Evolutionary conservation across 2,797 vertebrate species (phyloP).

Genomic region (Pyrrhura leucotis): DNA sequence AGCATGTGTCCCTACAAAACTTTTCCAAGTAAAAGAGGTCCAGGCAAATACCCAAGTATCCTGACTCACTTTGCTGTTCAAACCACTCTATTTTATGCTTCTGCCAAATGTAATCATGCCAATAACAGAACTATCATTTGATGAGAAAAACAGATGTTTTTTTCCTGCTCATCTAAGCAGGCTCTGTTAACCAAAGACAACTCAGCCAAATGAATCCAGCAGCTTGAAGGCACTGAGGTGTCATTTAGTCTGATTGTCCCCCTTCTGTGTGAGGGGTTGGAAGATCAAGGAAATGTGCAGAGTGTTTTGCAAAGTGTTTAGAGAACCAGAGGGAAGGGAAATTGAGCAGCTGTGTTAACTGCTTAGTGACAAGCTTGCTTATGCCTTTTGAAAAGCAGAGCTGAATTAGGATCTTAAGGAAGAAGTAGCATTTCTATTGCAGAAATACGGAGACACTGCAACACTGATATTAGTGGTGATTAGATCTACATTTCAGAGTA

Average conservation of each 20-base stretch:
- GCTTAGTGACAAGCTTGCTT: background rate
- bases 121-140: background rate
- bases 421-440: background rate
- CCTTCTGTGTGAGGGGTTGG: background rate
- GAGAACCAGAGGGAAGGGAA: background rate
- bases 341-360: background rate
- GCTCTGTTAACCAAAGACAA: background rate
- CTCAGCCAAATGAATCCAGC: background rate
- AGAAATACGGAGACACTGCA: background rate
- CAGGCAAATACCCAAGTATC: constrained; percentile 8
- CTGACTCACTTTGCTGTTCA: background rate
- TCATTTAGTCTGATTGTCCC: background rate
- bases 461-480: background rate
- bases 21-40: background rate
- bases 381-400: background rate
- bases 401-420: background rate
- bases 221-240: background rate
- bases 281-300: background rate
- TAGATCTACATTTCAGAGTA: background rate
- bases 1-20: background rate
- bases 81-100: background rate
- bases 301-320: background rate
- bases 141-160: background rate
- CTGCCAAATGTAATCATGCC: constrained; percentile 5
- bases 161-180: background rate